Base-by-base conservation (phyloP, 2,888 invertebrate genomes). In the Auanema freiburgensis region DNA sequence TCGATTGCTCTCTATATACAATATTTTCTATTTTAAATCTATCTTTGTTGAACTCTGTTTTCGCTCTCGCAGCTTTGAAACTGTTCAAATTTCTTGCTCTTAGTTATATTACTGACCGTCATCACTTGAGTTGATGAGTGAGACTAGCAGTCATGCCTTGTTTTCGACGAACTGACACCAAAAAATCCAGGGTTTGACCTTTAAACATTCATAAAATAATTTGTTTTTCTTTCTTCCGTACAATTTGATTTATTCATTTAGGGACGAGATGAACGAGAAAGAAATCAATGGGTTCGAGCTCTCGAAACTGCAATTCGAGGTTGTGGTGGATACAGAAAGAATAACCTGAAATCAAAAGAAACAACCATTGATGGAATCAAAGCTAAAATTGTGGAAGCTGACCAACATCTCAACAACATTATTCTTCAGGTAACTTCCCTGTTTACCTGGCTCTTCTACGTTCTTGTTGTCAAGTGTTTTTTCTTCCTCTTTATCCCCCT, bases 281-380 rank as follows among this genome's bases (percentile, higher is more conserved):
- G 97, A 57, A 96, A 97, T 84, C 90, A 91, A 76, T 98, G 98
- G 98, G 92, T 98, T 63, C 89, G 92, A 46, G 92, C 92, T 49
- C 87, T 98, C 67, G 96, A 99, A 85, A 93, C 93, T 84, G 93
- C 94, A 43, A 96, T 97, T 54, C 80, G 83, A 14, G 67, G 72
- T 11, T 76, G 76, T 49, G 74, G 76, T 49, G 81, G 66, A 11
- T 65, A 40, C 44, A 43, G n/a, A 18, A 57, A 18, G 14, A 41
- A 46, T 6, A 49, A 53, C 21, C 46, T 25, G 2, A 43, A 42
- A 24, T 23, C 24, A 8, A 58, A 61, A 42, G 63, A 65, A 21
- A 42, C 57, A 12, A 85, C 85, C 57, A 80, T 88, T 69, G 87
- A 86, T 83, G 91, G 92, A 84, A 90, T 93, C 80, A 93, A 95